A percentile compares a stretch with the other conserved stretches of the same genome.
Conservation (phyloP, 2,113 vertebrate genomes). For the Macquaria australasica region DNA sequence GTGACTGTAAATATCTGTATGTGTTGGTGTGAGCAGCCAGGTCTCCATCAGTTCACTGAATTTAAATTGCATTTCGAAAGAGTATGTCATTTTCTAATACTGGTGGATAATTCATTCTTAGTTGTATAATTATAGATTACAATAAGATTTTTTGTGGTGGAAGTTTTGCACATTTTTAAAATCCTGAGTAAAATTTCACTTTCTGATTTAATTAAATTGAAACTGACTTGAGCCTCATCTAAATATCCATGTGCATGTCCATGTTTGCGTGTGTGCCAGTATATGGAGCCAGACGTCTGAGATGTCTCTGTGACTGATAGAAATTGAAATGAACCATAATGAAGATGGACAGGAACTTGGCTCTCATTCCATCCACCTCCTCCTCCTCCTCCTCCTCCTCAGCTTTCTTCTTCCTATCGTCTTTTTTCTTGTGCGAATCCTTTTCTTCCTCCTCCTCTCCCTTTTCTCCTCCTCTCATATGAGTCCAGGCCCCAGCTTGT, state of each 20-base stretch:
- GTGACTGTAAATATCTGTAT: slow-evolving; percentile 2
- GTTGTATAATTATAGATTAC: slow-evolving; percentile 20
- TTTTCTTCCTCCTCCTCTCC: neutral
- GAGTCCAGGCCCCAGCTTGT: neutral
- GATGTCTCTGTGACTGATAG: slow-evolving; percentile 55
- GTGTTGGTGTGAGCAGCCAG: neutral
- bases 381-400: neutral
- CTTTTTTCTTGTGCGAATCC: neutral
- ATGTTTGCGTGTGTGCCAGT: slow-evolving; percentile 57
- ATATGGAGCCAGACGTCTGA: slow-evolving; percentile 39
- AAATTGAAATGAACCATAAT: slow-evolving; percentile 59
- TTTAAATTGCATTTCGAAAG: slow-evolving; percentile 28
- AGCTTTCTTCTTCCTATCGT: neutral
- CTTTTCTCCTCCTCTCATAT: slow-evolving; percentile 16
- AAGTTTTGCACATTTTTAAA: slow-evolving; percentile 32
- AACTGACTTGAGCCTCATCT: slow-evolving; percentile 37
- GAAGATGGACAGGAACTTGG: slow-evolving; percentile 73
- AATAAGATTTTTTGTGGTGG: slow-evolving; percentile 8
- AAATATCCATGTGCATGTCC: slow-evolving; percentile 12
- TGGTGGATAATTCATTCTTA: slow-evolving; percentile 19
- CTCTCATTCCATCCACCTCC: slow-evolving; percentile 14
- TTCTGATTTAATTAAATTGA: slow-evolving; percentile 51
- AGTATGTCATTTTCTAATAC: slow-evolving; percentile 4
- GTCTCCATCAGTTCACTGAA: slow-evolving; percentile 17
- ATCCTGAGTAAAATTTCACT: slow-evolving; percentile 23